Evolutionary conservation across 2,113 vertebrate species (phyloP).

Genomic region (Gorsachius goisagi): DNA sequence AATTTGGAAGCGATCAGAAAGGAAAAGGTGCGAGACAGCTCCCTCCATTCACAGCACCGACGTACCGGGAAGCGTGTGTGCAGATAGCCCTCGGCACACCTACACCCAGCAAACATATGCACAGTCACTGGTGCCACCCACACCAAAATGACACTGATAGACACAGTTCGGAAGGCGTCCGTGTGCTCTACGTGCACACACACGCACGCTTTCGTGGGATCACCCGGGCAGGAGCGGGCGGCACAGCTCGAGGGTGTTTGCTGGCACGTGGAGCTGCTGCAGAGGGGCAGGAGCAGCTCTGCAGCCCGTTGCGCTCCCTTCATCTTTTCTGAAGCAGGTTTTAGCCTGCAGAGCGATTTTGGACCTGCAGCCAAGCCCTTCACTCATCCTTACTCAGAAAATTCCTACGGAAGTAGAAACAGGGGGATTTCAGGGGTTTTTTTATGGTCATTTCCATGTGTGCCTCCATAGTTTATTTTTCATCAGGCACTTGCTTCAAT

Average conservation of each 20-base stretch:
- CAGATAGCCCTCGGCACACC: background rate
- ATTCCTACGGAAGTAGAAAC: background rate
- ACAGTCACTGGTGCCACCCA: background rate
- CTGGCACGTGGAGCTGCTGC: background rate
- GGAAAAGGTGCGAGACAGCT: background rate
- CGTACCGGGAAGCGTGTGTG: background rate
- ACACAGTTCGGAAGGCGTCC: background rate
- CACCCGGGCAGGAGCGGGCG: background rate
- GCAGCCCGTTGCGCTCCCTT: background rate
- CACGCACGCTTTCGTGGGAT: background rate
- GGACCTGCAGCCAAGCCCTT: background rate
- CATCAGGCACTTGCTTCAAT: background rate
- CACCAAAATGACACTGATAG: background rate
- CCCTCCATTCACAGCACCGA: background rate
- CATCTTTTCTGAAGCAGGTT: background rate
- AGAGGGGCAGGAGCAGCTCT: background rate
- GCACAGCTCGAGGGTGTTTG: background rate
- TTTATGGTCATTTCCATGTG: fast-evolving
- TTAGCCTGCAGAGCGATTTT: background rate
- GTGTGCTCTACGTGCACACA: background rate
- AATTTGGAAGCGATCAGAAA: background rate
- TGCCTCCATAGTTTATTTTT: background rate
- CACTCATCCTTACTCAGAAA: background rate
- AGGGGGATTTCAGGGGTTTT: background rate
- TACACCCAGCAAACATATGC: conserved; percentile 2